A percentile compares a stretch with the other conserved stretches of the same genome.
Evolutionary conservation across 2,888 invertebrate species (phyloP).

Genomic region (Tupiocoris notatus): DNA sequence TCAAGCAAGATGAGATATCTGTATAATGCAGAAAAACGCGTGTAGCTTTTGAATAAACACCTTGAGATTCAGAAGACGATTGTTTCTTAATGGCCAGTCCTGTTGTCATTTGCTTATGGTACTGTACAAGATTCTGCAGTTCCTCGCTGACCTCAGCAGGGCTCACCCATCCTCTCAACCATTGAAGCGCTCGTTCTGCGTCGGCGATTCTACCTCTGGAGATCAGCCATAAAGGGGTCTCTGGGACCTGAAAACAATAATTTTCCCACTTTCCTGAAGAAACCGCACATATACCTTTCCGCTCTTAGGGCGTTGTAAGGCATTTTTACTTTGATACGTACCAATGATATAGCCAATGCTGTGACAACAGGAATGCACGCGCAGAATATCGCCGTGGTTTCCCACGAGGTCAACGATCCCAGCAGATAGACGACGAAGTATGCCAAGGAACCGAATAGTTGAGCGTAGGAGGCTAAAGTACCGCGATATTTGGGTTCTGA

Average conservation of each 20-base stretch:
- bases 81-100: slow-evolving; percentile 25
- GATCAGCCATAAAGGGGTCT: slow-evolving; percentile 62
- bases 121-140: slow-evolving; percentile 57
- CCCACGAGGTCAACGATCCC: slow-evolving; percentile 59
- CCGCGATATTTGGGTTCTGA: slow-evolving; percentile 61
- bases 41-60: too few relatives aligned
- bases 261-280: too few relatives aligned
- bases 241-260: slow-evolving; percentile 57
- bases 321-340: too few relatives aligned
- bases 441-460: slow-evolving; percentile 57
- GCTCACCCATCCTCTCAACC: slow-evolving; percentile 60
- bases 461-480: slow-evolving; percentile 59
- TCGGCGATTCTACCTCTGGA: slow-evolving; percentile 60
- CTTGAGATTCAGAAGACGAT: slow-evolving; percentile 23
- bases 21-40: too few relatives aligned
- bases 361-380: slow-evolving; percentile 59
- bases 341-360: slow-evolving; percentile 58
- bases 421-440: slow-evolving; percentile 59
- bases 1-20: too few relatives aligned
- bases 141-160: slow-evolving; percentile 59
- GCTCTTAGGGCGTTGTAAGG: too few relatives aligned
- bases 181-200: slow-evolving; percentile 59
- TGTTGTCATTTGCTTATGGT: slow-evolving; percentile 52
- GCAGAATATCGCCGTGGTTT: slow-evolving; percentile 59
- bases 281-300: too few relatives aligned